Conservation (phyloP, 2,888 invertebrate species). For the Lasiommata megera region DNA sequence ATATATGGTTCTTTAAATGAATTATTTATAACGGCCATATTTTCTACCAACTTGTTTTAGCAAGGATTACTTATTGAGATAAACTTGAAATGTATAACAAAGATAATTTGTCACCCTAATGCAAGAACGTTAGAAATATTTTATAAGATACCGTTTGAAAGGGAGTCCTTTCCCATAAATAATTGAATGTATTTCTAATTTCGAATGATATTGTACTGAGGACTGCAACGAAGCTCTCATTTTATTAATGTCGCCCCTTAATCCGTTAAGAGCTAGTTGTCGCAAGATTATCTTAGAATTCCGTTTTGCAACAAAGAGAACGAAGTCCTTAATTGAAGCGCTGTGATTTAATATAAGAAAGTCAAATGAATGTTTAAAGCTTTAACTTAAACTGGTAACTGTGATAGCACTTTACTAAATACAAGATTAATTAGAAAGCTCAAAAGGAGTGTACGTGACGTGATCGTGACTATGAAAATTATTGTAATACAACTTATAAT, state of each 20-base stretch:
- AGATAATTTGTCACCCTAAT: no score
- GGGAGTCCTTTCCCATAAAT: no score
- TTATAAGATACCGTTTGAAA: no score
- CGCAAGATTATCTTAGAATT: slow-evolving; percentile 16
- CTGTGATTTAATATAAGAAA: slow-evolving; percentile 6
- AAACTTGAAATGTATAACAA: no score
- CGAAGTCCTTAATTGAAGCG: slow-evolving; percentile 11
- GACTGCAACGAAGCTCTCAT: slow-evolving; percentile 4
- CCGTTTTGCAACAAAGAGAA: slow-evolving; percentile 6
- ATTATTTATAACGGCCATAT: no score
- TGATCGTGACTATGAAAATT: no score
- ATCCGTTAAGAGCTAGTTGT: slow-evolving; percentile 16
- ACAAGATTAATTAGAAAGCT: background rate
- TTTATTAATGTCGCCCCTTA: slow-evolving; percentile 14
- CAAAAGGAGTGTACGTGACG: no score
- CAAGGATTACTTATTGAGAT: no score
- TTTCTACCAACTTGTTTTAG: no score
- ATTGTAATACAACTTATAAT: no score
- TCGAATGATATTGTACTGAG: slow-evolving; percentile 4
- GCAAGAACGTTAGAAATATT: no score
- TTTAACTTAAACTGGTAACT: background rate
- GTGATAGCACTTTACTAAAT: background rate
- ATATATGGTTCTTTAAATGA: no score
- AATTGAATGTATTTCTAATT: background rate
- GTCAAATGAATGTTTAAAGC: slow-evolving; percentile 8